A percentile compares a stretch with the other conserved stretches of the same genome.
Evolutionary conservation across 2,113 vertebrate species (phyloP).

Genomic region (Hypomesus transpacificus): DNA sequence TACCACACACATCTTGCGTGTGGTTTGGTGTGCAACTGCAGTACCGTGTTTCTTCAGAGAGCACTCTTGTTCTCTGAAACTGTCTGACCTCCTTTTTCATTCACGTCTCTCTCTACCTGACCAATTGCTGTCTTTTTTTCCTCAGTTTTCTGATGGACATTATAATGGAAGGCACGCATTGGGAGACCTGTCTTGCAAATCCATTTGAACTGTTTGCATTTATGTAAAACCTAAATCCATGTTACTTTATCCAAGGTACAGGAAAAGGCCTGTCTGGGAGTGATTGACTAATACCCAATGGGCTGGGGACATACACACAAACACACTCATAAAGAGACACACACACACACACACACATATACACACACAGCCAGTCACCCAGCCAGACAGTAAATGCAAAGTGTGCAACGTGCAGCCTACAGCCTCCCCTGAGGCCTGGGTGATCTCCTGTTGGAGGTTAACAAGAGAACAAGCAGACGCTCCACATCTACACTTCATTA

Average conservation of each 20-base stretch:
- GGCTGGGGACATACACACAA: neutral
- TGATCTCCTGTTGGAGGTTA: slow-evolving; percentile 52
- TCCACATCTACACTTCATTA: slow-evolving; percentile 18
- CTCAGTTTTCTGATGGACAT: neutral
- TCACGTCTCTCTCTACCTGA: neutral
- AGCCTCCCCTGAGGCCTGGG: slow-evolving; percentile 35
- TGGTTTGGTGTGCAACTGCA: neutral
- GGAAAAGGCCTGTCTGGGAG: neutral
- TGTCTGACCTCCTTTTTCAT: neutral
- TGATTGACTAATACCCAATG: slow-evolving; percentile 1
- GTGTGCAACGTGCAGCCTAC: slow-evolving; percentile 9
- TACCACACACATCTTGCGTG: neutral
- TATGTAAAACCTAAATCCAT: neutral
- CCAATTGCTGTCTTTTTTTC: neutral
- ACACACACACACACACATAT: neutral
- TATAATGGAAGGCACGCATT: neutral
- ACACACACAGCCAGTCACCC: slow-evolving; percentile 8
- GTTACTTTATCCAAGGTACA: too few relatives aligned
- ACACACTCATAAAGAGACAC: too few relatives aligned
- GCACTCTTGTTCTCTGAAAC: neutral
- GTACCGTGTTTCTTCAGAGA: too few relatives aligned
- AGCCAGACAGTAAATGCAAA: slow-evolving; percentile 29
- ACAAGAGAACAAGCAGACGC: slow-evolving; percentile 43
- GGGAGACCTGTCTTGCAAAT: neutral
- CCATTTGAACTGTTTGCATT: neutral